phyloP scores from a whole-genome alignment of 2,113 vertebrate genomes.

The Conger conger region DNA sequence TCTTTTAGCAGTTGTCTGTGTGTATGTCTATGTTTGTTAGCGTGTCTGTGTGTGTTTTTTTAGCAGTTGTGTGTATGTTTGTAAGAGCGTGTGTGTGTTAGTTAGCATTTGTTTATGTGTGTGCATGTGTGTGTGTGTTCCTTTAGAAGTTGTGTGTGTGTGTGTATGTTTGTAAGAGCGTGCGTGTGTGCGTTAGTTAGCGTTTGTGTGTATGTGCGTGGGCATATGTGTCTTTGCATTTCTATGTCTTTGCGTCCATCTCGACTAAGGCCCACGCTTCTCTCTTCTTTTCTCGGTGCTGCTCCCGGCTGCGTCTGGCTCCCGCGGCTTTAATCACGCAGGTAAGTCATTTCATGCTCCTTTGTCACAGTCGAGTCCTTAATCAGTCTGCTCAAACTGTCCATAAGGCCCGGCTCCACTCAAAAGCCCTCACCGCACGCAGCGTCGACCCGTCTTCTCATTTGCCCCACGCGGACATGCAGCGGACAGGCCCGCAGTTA shows the following conservation, averaged over 20 bases:
- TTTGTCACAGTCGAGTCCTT: constrained; percentile 6
- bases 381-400: constrained; percentile 1
- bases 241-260: neutral
- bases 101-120: neutral
- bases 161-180: neutral
- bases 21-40: neutral
- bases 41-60: too few relatives aligned
- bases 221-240: neutral
- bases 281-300: neutral
- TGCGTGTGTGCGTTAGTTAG: neutral
- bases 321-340: constrained; percentile 3
- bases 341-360: constrained; percentile 15
- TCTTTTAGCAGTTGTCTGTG: too few relatives aligned
- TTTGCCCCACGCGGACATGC: neutral
- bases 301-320: neutral
- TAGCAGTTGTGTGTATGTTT: too few relatives aligned
- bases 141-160: neutral
- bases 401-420: neutral
- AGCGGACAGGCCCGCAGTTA: neutral
- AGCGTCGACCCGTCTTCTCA: neutral
- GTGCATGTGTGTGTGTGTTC: neutral
- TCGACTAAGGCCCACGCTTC: neutral
- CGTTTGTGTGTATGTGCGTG: neutral
- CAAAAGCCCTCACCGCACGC: neutral
- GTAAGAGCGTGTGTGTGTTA: neutral